Base-by-base conservation (phyloP, 2,888 invertebrate genomes). In the Galerucella pusilla region DNA sequence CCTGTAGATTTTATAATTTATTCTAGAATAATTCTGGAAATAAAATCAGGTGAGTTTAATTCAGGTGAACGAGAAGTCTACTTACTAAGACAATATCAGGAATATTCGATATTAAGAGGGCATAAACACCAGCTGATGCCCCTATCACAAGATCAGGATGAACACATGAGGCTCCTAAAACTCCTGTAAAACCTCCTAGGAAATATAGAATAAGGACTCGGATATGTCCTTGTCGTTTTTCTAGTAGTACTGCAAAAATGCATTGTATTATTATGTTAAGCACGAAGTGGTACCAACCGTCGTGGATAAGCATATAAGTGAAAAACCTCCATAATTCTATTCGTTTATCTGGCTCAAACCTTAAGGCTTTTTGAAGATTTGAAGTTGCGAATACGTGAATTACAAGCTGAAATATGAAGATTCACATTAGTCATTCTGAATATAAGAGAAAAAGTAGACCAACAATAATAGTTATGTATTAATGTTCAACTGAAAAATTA, bases 41-140 rank as follows among this genome's bases (percentile, higher is more conserved):
- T 14, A 66, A 59, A 63, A 46, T n/a, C 7, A 35, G 35, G 35
- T 54, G 10, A n/a, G 79, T 82, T 49, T 81, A 84, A 78, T 75
- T 78, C 64, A 74, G 76, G 35, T 4, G 49, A 49, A 12, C 4
- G 14, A 49, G 14, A 12, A 12, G 49, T 1, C 0, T 71, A 83
- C 86, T 87, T 87, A 92, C 92, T 89, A 96, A 89, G 84, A 93
- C 89, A 79, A 96, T 92, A 88, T 97, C 95, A 68, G 97, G 93
- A 73, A 97, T 89, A 86, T 97, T 96, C 77, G 97, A 95, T 68
- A 95, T 93, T 77, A 97, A 90, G 79, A 97, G 88, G 35, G 96
- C 94, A 87, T 97, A 97, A 72, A 97, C 96, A 9, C 97, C 97
- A 1, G 96, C 97, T 0, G 96, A 96, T 54, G 97, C 95, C 25